Evolutionary conservation across 2,113 vertebrate species (phyloP).

Genomic region (Paracyprichromis sp.): DNA sequence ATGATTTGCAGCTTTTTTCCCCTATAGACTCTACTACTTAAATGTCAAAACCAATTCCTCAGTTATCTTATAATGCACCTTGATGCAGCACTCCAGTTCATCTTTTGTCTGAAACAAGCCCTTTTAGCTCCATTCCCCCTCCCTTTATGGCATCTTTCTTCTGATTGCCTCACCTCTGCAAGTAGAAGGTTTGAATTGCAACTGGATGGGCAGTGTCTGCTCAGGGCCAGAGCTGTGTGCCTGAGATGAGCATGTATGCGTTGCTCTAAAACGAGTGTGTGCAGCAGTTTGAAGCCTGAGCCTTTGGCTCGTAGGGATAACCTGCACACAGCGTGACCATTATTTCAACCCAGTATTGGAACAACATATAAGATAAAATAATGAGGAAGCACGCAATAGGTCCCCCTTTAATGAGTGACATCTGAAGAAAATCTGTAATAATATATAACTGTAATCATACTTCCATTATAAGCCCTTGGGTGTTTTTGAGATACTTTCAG

Average conservation of each 20-base stretch:
- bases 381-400: background rate
- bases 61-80: background rate
- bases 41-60: background rate
- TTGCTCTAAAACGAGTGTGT: background rate
- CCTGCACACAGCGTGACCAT: background rate
- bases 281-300: background rate
- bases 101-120: background rate
- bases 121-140: background rate
- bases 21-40: background rate
- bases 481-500: background rate
- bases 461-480: background rate
- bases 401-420: background rate
- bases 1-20: background rate
- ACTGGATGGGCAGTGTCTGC: background rate
- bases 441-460: background rate
- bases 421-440: background rate
- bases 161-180: background rate
- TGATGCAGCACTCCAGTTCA: background rate
- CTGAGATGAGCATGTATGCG: background rate
- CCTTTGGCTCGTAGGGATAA: background rate
- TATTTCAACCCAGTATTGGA: background rate
- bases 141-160: background rate
- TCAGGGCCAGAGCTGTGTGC: background rate
- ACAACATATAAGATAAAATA: background rate
- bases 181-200: background rate